These are phyloP conservation scores for Leptinotarsa tumamoca DNA, from an alignment of 2,888 invertebrate species.

Conservation along the genomic window DNA sequence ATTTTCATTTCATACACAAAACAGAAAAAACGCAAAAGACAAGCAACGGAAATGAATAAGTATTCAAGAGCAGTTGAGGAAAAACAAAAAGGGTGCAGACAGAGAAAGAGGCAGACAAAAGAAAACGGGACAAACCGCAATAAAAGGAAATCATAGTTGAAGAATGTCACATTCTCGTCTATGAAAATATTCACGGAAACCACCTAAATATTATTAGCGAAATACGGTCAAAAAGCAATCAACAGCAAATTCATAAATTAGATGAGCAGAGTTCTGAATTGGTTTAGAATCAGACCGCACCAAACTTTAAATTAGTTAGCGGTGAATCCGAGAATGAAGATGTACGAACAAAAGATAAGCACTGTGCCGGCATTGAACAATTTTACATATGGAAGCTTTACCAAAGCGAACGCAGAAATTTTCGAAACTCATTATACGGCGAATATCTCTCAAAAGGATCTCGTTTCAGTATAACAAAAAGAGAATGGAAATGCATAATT, in stretches of 20 bases:
- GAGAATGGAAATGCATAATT: neutral
- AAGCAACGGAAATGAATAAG: no score
- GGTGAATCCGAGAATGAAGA: constrained; percentile 18
- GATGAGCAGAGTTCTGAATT: constrained; percentile 16
- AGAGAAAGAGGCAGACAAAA: no score
- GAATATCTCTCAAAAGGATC: neutral
- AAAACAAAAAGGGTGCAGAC: no score
- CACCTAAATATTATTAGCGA: constrained; percentile 1
- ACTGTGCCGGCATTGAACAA: constrained; percentile 10
- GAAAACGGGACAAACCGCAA: no score
- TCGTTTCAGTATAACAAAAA: neutral
- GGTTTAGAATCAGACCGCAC: constrained; percentile 9
- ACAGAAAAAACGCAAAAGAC: no score
- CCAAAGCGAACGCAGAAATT: neutral
- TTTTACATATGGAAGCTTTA: constrained; percentile 5
- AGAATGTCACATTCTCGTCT: neutral
- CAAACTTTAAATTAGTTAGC: constrained; percentile 21
- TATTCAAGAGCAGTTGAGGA: no score
- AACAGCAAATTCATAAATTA: constrained; percentile 18
- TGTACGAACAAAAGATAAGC: constrained; percentile 21
- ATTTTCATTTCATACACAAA: no score
- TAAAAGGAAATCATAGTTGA: neutral
- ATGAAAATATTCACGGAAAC: constrained; percentile 2
- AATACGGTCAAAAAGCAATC: constrained; percentile 7
- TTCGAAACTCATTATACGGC: neutral